Conservation (phyloP, 2,797 vertebrate genomes). For the Furcifer pardalis region DNA sequence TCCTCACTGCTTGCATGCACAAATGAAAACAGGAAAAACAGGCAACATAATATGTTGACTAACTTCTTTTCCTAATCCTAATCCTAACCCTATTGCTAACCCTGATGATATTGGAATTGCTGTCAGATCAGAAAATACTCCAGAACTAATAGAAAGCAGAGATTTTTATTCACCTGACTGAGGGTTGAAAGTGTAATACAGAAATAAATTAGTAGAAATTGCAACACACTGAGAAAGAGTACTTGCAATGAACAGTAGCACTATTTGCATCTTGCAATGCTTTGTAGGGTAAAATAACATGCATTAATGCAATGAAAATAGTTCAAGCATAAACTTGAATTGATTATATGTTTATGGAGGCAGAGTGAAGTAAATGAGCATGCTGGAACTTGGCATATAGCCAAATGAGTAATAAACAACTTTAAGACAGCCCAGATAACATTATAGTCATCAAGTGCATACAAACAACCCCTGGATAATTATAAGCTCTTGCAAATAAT, state of each 20-base stretch:
- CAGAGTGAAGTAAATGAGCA: constrained; percentile 65
- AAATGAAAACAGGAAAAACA: background rate
- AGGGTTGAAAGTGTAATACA: background rate
- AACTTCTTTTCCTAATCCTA: too few species aligned
- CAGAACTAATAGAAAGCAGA: too few species aligned
- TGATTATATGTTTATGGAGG: constrained; percentile 72
- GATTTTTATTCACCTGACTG: too few species aligned
- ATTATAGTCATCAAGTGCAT: constrained; percentile 73
- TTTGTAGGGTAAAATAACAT: constrained; percentile 55
- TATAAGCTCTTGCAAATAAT: constrained; percentile 74
- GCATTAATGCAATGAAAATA: constrained; percentile 55
- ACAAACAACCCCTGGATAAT: constrained; percentile 70
- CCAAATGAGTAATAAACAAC: constrained; percentile 74
- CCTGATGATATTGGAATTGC: too few species aligned
- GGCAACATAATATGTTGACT: too few species aligned
- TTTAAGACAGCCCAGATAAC: constrained; percentile 71
- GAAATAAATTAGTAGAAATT: background rate
- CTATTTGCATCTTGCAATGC: constrained; percentile 29
- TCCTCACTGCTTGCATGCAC: background rate
- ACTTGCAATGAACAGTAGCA: constrained; percentile 25
- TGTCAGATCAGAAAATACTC: too few species aligned
- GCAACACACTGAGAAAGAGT: background rate
- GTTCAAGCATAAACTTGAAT: constrained; percentile 67
- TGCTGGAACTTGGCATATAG: constrained; percentile 65
- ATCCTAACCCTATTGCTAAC: too few species aligned